Evolutionary conservation across 2,888 invertebrate genomes (phyloP), one percentile per base, ranked within the genome.

Genomic region (Parnassius orleans): DNA sequence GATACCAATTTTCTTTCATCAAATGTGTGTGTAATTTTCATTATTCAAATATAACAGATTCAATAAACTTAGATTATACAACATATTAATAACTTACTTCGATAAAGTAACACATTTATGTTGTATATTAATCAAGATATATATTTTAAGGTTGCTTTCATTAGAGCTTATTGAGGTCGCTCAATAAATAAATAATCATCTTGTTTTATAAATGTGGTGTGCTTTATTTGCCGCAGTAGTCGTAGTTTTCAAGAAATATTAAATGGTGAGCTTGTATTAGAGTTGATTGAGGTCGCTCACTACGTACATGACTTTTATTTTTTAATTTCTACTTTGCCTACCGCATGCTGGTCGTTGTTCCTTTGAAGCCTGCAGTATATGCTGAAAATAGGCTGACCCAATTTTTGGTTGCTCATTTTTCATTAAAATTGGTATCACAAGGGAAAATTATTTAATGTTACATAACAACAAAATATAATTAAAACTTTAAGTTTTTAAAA

Each of bases 181-280:
- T 24, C 44, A 51, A 57, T 46, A 46, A 50, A 33, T 57, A 14
- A 15, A 44, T 43, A n/a, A 58, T 57, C 15, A 15, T 57, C 52
- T 56, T 52, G 46, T 61, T 62, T 58, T 44, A 58, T 62, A 54
- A 62, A 62, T 58, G 62, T 58, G 58, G 62, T 54, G 54, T 54
- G 62, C 62, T 58, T 62, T 62, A 58, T 50, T 54, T 62, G 62
- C 48, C 53, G 57, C 53, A 57, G 41, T 57, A 53, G 57, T 53
- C 62, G 57, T 51, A 33, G 55, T 33, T 33, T 33, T 33, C 33
- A 33, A 33, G 33, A 33, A 33, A 33, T 33, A 33, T 33, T 33
- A 33, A 33, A 33, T 33, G 33, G 33, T 33, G 33, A 33, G 7
- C 33, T 33, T 33, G 7, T 33, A 33, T 33, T 33, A 33, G 7